These are phyloP conservation scores for Eidolon dupreanum DNA, from an alignment of 2,797 vertebrate genomes.

Conservation along the genomic window DNA sequence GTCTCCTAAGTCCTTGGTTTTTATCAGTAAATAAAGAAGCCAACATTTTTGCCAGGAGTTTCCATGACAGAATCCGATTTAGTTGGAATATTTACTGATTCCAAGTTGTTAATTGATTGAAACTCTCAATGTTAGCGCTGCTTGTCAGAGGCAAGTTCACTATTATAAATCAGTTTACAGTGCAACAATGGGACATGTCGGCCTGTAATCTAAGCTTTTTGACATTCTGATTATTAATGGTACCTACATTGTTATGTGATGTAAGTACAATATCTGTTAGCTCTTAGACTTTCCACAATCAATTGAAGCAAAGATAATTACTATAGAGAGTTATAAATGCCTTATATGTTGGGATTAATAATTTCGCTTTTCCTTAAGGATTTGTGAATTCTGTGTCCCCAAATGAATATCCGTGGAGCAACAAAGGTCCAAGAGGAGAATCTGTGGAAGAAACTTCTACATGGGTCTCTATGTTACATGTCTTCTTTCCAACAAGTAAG, in stretches of 20 bases:
- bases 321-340: constrained; percentile 76
- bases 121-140: not conserved
- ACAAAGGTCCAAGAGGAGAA: not conserved
- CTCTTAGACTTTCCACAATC: constrained; percentile 62
- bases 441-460: not conserved
- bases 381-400: constrained; percentile 35
- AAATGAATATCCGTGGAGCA: not conserved
- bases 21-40: constrained; percentile 14
- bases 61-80: constrained; percentile 6
- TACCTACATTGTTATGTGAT: constrained; percentile 55
- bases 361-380: constrained; percentile 69
- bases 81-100: not conserved
- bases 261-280: constrained; percentile 68
- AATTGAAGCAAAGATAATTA: constrained; percentile 71
- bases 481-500: constrained; percentile 86
- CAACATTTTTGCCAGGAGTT: constrained; percentile 36
- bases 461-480: not conserved
- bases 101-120: not conserved
- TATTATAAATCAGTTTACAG: constrained; percentile 6
- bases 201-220: constrained; percentile 51
- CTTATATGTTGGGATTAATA: constrained; percentile 71
- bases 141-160: not conserved
- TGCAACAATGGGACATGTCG: constrained; percentile 44
- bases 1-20: not conserved
- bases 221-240: constrained; percentile 47